Base-by-base conservation (phyloP, 1,140 invertebrate species). In the Macrostomum lignano region DNA sequence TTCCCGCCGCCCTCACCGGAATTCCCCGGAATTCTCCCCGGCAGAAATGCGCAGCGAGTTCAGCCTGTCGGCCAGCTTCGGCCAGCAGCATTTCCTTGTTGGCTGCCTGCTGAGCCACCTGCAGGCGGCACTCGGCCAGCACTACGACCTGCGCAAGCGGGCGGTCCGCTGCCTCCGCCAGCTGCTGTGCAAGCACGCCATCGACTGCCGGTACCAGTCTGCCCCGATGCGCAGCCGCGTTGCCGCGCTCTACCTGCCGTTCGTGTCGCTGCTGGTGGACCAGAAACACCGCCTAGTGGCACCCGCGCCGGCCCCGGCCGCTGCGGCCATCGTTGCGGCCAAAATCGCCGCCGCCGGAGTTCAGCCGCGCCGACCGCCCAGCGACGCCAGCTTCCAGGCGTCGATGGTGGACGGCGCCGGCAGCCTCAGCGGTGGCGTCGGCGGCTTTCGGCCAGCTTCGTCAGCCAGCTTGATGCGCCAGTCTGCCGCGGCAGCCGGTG, bases 131-230 rank as follows among this genome's bases (percentile, higher is more conserved):
- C 59, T 82, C 1, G 69, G 71, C 37, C 74, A 79, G 53, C 65
- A 73, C 6, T 61, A 66, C 2, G 67, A 72, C 38, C 70, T 77
- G 36, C 62, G 77, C 3, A 68, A 69, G 36, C 58, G 67, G 13
- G 73, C 74, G 0, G 60, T 84, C 33, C 49, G 53, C 17, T 69
- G 73, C 11, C 58, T 82, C 15, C 64, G 74, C 38, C 72, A 76
- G 53, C 47, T 81, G 32, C 55, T 84, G 28, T 73, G 73, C 1
- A 84, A 84, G 51, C 78, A 86, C 52, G 73, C 79, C 45, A 61
- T 76, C 41, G 78, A 86, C 51, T 72, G 74, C 47, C 58, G 78
- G 31, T 82, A 79, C 52, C 67, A 55, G 32, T 45, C 48, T 34
- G 45, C 50, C 31, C 34, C 69, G 65, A 70, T 71, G 29, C 65